These are phyloP conservation scores for Galerucella calmariensis DNA, from an alignment of 2,888 invertebrate species.

Conservation along the genomic window DNA sequence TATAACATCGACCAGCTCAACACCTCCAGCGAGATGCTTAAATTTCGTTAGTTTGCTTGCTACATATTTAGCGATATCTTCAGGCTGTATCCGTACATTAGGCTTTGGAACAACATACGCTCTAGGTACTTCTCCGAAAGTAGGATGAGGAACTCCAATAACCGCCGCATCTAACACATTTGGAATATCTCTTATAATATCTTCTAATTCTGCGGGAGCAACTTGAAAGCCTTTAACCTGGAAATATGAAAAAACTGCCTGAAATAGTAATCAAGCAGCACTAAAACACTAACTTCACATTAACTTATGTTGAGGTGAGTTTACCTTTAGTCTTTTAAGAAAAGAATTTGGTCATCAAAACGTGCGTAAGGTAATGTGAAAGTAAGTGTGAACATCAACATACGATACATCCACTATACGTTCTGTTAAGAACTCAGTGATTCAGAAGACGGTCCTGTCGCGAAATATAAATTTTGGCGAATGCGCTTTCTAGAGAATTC, in stretches of 20 bases:
- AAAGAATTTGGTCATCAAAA: too few species aligned
- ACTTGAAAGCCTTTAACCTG: slow-evolving; percentile 69
- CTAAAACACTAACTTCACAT: slow-evolving; percentile 75
- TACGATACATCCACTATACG: too few species aligned
- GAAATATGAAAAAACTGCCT: neutral
- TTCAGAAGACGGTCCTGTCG: too few species aligned
- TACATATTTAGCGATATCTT: slow-evolving; percentile 20
- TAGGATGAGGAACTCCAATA: slow-evolving; percentile 77
- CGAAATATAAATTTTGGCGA: too few species aligned
- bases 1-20: slow-evolving; percentile 68
- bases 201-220: slow-evolving; percentile 89
- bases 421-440: too few species aligned
- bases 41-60: slow-evolving; percentile 75
- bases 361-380: too few species aligned
- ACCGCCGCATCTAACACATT: slow-evolving; percentile 84
- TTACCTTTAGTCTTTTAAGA: too few species aligned
- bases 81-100: slow-evolving; percentile 8
- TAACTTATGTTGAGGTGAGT: slow-evolving; percentile 69
- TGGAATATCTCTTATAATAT: slow-evolving; percentile 76
- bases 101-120: slow-evolving; percentile 72
- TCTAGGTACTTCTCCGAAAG: slow-evolving; percentile 79
- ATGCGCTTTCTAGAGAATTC: too few species aligned
- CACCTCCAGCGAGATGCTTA: slow-evolving; percentile 73
- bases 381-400: too few species aligned
- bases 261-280: slow-evolving; percentile 60